These are phyloP conservation scores for Bombus pascuorum DNA, from an alignment of 1,140 invertebrate species.

Conservation along the genomic window DNA sequence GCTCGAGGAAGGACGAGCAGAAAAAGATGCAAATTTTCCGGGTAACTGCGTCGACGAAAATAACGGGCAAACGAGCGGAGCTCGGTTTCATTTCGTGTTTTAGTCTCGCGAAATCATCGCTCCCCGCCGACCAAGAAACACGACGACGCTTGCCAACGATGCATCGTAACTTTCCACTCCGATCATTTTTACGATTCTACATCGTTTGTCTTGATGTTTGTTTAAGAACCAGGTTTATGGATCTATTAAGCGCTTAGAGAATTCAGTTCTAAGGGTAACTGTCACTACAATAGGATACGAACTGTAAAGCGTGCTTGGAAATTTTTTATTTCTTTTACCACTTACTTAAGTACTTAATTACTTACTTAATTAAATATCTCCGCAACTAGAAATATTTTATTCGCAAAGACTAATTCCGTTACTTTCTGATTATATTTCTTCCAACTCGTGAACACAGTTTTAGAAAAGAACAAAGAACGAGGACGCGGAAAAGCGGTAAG, in stretches of 20 bases:
- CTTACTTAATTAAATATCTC: no score
- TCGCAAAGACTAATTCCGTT: no score
- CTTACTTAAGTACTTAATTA: no score
- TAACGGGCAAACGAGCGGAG: constrained; percentile 34
- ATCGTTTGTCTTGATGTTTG: not conserved
- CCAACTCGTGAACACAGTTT: no score
- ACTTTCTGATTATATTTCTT: no score
- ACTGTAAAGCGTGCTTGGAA: no score
- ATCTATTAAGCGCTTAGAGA: not conserved
- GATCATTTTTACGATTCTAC: not conserved
- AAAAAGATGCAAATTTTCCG: constrained; percentile 53
- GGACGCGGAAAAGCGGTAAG: no score
- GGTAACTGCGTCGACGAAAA: constrained; percentile 42
- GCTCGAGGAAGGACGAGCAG: constrained; percentile 12
- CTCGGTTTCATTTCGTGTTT: constrained; percentile 32
- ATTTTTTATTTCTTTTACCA: no score
- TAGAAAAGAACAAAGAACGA: no score
- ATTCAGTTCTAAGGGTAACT: no score
- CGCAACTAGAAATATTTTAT: no score
- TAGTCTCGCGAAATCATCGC: not conserved
- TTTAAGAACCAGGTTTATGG: not conserved
- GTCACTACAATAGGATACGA: no score
- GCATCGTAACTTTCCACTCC: not conserved
- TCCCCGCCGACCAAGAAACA: not conserved
- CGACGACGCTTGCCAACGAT: not conserved